Evolutionary conservation across 2,888 invertebrate genomes (phyloP).

Genomic region (Troides aeacus): DNA sequence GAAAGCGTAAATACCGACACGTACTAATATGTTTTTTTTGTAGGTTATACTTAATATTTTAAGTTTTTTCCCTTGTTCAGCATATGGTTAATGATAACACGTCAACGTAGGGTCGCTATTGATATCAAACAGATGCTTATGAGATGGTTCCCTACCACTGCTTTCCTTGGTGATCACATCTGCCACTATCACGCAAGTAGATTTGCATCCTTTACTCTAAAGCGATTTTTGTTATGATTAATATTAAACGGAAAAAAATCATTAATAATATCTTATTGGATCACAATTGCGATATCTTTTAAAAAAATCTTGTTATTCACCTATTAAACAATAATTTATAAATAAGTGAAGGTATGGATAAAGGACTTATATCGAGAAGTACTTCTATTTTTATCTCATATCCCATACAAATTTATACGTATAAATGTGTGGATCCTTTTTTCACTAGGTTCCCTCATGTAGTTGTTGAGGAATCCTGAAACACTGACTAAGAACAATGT

Average conservation of each 20-base stretch:
- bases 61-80: slow-evolving; percentile 40
- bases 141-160: slow-evolving; percentile 6
- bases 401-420: slow-evolving; percentile 72
- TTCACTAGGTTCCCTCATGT: slow-evolving; percentile 69
- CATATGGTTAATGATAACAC: slow-evolving; percentile 44
- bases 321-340: neutral
- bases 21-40: slow-evolving; percentile 36
- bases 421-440: slow-evolving; percentile 61
- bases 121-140: slow-evolving; percentile 39
- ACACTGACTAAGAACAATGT: slow-evolving; percentile 59
- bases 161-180: slow-evolving; percentile 13
- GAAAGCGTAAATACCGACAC: slow-evolving; percentile 40
- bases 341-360: neutral
- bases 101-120: slow-evolving; percentile 33
- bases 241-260: neutral
- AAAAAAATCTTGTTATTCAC: neutral
- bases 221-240: neutral
- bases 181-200: slow-evolving; percentile 18
- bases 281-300: no score
- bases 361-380: neutral
- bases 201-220: neutral
- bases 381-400: slow-evolving; percentile 63
- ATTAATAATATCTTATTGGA: no score
- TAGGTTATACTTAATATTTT: slow-evolving; percentile 34
- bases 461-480: slow-evolving; percentile 63